Evolutionary conservation across 2,113 vertebrate genomes (phyloP), one percentile per base, ranked within the genome.

Genomic region (Chunga burmeisteri): DNA sequence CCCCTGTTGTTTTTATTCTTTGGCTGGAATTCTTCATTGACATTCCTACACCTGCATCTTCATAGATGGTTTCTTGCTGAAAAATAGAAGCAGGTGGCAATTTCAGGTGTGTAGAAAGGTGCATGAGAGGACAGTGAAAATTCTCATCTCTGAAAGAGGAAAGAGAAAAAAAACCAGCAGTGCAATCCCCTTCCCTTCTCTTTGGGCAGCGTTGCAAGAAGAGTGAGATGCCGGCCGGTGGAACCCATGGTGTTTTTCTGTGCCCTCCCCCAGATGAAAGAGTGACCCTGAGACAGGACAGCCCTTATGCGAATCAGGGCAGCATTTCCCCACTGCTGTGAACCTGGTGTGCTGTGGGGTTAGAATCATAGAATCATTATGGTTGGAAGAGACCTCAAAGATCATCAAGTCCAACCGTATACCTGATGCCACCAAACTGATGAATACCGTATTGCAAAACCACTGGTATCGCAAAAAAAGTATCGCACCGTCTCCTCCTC

Each of bases 241-340:
- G 66, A 58, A 34, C 5, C 3, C 34, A 8, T 0, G 17, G 18
- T 6, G 9, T 2, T 62, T 27, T 42, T 42, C 52, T 32, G 47
- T 5, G 26, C 30, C 22, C 49, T 67, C 22, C 11, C 16, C 5
- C 16, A 62, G 50, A 21, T 1, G 1, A 56, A 52, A 58, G 53
- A 44, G 46, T 1, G 12, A 12, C 49, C 13, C 23, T 4, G 71
- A 44, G 27, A 21, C 47, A 25, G 40, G 21, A 52, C 23, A n/a
- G 50, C 59, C 8, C 0, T 50, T 29, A 8, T 0, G 1, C 2
- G 50, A 15, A 4, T 4, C 25, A 11, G 44, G 49, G 56, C 16
- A n/a, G 27, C 46, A 16, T 46, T 38, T 59, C 40, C n/a, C 34
- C 6, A 0, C 5, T 11, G 47, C 14, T 19, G 56, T 16, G 23